Evolutionary conservation across 2,888 invertebrate species (phyloP), one percentile per base, ranked within the genome.

Genomic region (Ditula angustiorana): DNA sequence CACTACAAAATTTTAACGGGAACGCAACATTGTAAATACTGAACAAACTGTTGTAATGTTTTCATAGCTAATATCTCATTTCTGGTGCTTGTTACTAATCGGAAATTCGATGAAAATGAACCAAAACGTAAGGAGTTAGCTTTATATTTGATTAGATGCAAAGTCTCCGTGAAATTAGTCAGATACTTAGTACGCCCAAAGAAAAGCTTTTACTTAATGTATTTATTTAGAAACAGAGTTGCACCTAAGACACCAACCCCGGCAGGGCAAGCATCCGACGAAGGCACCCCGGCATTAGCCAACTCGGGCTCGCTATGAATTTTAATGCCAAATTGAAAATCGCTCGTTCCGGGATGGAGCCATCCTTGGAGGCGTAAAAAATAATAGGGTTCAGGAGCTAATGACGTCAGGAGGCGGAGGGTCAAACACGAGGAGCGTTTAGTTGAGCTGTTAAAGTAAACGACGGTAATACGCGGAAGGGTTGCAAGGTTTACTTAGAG

Each of bases 281-380:
- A 1, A 13, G 5, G 13, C 35, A 3, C 41, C 33, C 33, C 13
- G 21, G 33, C 11, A 13, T 53, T 23, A 35, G 35, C 1, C 19
- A 46, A 16, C 4, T 23, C 11, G 33, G 11, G 13, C 23, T 46
- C 53, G 53, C 56, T 57, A 62, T 62, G 62, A 62, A 57, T 62
- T 62, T 62, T 62, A 62, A 62, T 62, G 49, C 41, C 41, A 62
- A 62, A 62, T 62, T 57, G 62, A 50, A 62, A 62, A 62, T 41
- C 41, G 26, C 30, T 41, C 55, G 35, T 53, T 53, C 21, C 21
- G 55, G 21, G 16, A 55, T 26, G 47, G 47, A 30, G 35, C 30
- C 49, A 33, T 50, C 30, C 13, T n/a, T 30, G 37, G 62, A 23
- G 50, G 33, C 33, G 49, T 62, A 62, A 62, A 62, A 62, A 62